Percentiles rank a stretch among this genome's conserved stretches.
These are phyloP conservation scores for Calyptomena viridis DNA, from an alignment of 2,113 vertebrate genomes.

Conservation along the genomic window DNA sequence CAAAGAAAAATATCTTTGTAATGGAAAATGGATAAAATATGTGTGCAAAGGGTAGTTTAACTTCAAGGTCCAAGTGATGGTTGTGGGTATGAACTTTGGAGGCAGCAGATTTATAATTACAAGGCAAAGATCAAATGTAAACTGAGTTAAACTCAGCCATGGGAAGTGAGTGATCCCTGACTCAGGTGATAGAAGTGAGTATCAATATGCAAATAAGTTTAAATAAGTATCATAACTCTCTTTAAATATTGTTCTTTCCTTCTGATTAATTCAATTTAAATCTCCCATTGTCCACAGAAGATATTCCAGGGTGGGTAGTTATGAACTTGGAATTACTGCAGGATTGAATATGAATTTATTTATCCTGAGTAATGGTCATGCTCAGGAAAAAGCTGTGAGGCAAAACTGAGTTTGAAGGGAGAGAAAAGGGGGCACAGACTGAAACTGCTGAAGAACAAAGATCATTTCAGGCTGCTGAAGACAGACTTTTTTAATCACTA, in stretches of 20 bases:
- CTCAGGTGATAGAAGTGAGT: neutral
- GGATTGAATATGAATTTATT: neutral
- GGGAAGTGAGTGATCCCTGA: neutral
- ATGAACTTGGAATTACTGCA: neutral
- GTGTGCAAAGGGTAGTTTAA: neutral
- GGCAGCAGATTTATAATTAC: neutral
- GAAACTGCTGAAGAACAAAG: neutral
- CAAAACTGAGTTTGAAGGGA: accelerated
- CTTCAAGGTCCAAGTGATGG: neutral
- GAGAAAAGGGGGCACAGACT: neutral
- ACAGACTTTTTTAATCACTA: neutral
- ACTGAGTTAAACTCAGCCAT: neutral
- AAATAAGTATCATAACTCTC: neutral
- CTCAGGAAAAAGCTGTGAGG: neutral
- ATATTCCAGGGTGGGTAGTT: neutral
- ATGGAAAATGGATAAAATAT: neutral
- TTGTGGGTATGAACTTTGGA: neutral
- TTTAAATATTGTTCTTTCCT: neutral
- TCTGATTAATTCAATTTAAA: neutral
- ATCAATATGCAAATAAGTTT: neutral
- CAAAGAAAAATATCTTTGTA: neutral
- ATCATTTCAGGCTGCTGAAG: neutral
- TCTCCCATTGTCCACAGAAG: neutral
- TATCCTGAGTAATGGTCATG: neutral
- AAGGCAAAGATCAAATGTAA: neutral